Percentiles rank a stretch among this genome's conserved stretches.
Evolutionary conservation across 2,113 vertebrate species (phyloP).

Genomic region (Mormyrus iriodes): DNA sequence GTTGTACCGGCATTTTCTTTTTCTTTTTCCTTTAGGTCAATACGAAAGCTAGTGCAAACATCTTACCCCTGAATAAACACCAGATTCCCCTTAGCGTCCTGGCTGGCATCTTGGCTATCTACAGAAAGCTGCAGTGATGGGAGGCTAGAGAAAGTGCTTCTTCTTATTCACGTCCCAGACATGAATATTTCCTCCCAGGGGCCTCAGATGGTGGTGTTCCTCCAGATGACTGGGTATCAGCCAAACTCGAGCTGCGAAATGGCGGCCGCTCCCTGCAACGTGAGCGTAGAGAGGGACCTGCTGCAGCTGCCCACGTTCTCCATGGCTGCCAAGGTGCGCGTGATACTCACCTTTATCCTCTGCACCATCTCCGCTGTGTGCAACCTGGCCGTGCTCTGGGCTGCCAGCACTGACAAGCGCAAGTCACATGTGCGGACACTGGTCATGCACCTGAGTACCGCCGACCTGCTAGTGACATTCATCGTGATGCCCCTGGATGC

Average conservation of each 20-base stretch:
- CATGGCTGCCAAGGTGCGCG: slow-evolving; percentile 68
- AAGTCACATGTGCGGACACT: slow-evolving; percentile 70
- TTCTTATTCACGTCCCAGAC: not conserved
- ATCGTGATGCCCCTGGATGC: slow-evolving; percentile 81
- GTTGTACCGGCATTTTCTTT: not conserved
- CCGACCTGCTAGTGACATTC: slow-evolving; percentile 74
- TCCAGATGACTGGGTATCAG: slow-evolving; percentile 41
- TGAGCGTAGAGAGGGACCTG: slow-evolving; percentile 36
- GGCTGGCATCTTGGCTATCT: not conserved
- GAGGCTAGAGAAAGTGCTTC: not conserved
- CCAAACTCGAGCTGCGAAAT: slow-evolving; percentile 49
- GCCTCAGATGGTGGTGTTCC: slow-evolving; percentile 38
- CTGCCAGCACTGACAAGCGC: slow-evolving; percentile 52
- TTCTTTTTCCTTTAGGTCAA: not conserved
- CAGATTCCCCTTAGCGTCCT: not conserved
- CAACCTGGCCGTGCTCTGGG: slow-evolving; percentile 68
- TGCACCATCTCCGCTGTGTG: slow-evolving; percentile 61
- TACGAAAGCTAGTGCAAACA: not conserved
- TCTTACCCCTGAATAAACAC: not conserved
- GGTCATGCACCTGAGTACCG: slow-evolving; percentile 71
- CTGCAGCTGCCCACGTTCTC: slow-evolving; percentile 73
- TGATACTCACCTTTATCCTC: slow-evolving; percentile 68
- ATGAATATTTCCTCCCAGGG: slow-evolving; percentile 26
- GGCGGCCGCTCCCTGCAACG: slow-evolving; percentile 32
- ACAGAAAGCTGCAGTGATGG: not conserved